phyloP scores from a whole-genome alignment of 2,113 vertebrate genomes.

The Bubalus kerabau region DNA sequence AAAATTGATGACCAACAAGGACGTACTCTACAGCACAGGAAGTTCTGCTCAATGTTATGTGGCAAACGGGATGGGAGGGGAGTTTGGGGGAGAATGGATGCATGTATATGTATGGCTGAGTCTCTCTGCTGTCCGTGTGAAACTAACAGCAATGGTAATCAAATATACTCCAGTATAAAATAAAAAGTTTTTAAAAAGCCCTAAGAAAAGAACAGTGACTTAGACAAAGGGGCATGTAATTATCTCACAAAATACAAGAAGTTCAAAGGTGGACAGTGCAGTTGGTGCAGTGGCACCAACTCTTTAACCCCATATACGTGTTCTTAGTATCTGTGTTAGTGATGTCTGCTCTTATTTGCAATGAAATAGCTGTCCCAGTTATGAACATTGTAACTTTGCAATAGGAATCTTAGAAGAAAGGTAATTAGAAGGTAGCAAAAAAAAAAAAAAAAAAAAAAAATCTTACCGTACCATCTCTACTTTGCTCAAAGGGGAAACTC shows the following conservation, averaged over 20 bases:
- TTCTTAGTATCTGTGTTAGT: not conserved
- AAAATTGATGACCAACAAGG: not conserved
- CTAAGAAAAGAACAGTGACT: not conserved
- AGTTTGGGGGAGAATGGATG: not conserved
- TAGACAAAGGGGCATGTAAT: not conserved
- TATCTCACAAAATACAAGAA: not conserved
- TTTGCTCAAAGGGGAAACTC: not conserved
- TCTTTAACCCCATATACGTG: not conserved
- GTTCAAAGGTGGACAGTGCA: not conserved
- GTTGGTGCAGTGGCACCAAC: fast-evolving
- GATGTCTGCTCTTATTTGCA: not conserved
- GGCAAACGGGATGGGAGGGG: not conserved
- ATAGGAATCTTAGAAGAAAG: not conserved
- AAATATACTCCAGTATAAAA: not conserved
- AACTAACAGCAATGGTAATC: not conserved
- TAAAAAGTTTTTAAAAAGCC: not conserved
- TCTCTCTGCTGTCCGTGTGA: not conserved
- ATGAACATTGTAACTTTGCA: not conserved
- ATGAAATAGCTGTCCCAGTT: not conserved
- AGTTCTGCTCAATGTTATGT: no score
- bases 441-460: not conserved
- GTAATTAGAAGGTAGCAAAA: not conserved
- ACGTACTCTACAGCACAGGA: not conserved
- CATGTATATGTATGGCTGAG: not conserved
- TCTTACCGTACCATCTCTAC: not conserved